These are phyloP conservation scores for Macrotus californicus DNA, from an alignment of 2,113 vertebrate genomes.

Conservation along the genomic window DNA sequence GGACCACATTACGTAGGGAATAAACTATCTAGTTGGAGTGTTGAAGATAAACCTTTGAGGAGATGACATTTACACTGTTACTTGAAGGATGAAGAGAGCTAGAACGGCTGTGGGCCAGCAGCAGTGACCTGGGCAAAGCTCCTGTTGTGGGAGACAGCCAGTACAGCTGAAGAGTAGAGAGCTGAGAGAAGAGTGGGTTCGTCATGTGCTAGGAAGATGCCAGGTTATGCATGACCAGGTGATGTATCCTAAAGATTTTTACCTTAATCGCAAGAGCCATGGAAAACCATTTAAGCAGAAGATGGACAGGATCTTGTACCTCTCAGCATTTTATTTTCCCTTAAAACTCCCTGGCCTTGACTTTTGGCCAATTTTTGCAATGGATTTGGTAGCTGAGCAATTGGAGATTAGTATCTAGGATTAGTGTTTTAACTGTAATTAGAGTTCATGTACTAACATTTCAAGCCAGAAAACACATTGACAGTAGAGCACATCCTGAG, in stretches of 20 bases:
- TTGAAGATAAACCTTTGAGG: neutral
- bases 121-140: neutral
- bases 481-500: neutral
- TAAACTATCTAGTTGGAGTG: neutral
- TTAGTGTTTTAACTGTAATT: slow-evolving; percentile 47
- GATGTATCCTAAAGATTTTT: neutral
- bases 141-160: neutral
- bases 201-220: neutral
- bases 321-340: slow-evolving; percentile 30
- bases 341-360: neutral
- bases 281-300: slow-evolving; percentile 13
- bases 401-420: slow-evolving; percentile 28
- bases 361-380: slow-evolving; percentile 13
- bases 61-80: neutral
- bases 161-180: neutral
- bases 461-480: neutral
- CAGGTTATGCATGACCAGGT: neutral
- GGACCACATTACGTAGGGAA: neutral
- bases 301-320: neutral
- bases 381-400: slow-evolving; percentile 18
- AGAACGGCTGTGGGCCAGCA: neutral
- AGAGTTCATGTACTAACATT: neutral
- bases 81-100: neutral
- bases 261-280: neutral
- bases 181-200: neutral